phyloP scores from a whole-genome alignment of 2,113 vertebrate species.

The Martes martes region DNA sequence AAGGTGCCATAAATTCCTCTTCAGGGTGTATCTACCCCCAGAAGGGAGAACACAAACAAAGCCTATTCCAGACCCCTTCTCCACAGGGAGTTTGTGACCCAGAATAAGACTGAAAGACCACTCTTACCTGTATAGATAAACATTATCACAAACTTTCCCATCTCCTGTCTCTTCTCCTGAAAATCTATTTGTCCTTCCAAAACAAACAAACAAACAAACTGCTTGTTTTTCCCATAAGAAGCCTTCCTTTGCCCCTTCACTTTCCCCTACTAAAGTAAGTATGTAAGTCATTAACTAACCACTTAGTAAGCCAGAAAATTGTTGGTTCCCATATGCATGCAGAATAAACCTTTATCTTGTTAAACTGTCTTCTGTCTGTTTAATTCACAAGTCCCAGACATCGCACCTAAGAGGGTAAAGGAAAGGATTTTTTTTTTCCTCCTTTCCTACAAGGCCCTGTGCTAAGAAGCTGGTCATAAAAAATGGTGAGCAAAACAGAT shows the following conservation, averaged over 20 bases:
- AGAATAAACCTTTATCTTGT: neutral
- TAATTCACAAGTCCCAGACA: neutral
- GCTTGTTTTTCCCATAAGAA: neutral
- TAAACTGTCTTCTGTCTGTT: neutral
- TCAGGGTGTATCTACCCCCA: too few species aligned
- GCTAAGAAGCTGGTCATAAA: neutral
- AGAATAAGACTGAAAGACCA: neutral
- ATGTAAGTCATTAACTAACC: neutral
- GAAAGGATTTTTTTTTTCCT: neutral
- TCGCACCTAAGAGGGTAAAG: neutral
- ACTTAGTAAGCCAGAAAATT: neutral
- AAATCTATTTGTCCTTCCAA: neutral
- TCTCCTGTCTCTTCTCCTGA: neutral
- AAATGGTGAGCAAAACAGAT: neutral
- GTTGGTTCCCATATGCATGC: neutral
- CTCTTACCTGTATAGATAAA: neutral
- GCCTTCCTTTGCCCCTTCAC: rapidly evolving
- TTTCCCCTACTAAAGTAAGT: neutral
- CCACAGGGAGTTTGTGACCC: neutral
- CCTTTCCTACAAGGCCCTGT: too few species aligned
- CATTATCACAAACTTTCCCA: neutral
- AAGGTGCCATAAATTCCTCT: neutral
- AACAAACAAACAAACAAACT: neutral
- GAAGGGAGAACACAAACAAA: too few species aligned
- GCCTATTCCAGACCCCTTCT: neutral